Conservation (phyloP, 2,113 vertebrate genomes). For the Polyodon spathula region DNA sequence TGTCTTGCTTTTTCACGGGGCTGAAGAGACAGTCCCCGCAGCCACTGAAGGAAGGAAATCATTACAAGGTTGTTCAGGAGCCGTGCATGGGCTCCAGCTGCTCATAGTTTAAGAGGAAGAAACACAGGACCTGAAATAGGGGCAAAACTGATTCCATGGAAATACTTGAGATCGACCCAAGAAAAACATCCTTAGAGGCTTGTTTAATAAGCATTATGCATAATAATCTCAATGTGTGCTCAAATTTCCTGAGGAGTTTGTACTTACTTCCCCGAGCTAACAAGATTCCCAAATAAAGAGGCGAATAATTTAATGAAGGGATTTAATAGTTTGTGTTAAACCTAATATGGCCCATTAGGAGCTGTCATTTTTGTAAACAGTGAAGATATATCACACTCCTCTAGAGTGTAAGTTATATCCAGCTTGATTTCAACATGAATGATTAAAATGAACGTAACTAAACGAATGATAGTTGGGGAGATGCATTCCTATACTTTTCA, state of each 20-base stretch:
- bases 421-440: background rate
- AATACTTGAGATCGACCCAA: conserved; percentile 81
- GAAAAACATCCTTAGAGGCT: conserved; percentile 86
- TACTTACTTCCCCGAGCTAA: conserved; percentile 61
- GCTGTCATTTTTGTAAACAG: conserved; percentile 67
- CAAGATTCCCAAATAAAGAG: conserved; percentile 40
- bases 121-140: conserved; percentile 71
- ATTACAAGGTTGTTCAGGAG: conserved; percentile 77
- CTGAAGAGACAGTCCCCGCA: conserved; percentile 64
- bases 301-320: conserved; percentile 55
- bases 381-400: conserved; percentile 46
- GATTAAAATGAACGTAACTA: background rate
- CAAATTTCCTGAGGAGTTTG: conserved; percentile 53
- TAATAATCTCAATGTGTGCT: conserved; percentile 72
- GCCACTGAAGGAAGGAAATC: conserved; percentile 90
- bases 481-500: background rate
- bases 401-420: conserved; percentile 28
- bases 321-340: conserved; percentile 67
- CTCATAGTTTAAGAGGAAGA: conserved; percentile 80
- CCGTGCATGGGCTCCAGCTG: conserved; percentile 79
- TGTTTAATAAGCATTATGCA: conserved; percentile 76
- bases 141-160: conserved; percentile 73
- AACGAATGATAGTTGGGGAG: background rate
- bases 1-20: conserved; percentile 54
- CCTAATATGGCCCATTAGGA: conserved; percentile 64